Conservation (phyloP, 2,113 vertebrate genomes). For the Hystrix brachyura region DNA sequence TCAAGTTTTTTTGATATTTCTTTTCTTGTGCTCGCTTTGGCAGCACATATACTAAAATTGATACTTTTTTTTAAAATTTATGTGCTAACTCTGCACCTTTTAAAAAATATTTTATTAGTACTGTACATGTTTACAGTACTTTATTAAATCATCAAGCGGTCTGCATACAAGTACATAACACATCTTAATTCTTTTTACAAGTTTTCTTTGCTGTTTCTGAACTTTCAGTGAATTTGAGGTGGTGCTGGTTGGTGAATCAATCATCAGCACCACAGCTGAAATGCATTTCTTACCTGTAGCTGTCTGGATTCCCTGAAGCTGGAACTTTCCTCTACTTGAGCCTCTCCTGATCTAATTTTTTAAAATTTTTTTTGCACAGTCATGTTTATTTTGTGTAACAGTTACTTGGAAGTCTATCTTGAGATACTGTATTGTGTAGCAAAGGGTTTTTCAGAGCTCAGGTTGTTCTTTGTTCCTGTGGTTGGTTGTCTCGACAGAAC, state of each 20-base stretch:
- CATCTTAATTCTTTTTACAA: background rate
- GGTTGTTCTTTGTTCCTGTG: background rate
- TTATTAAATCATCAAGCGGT: background rate
- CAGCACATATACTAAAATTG: no score
- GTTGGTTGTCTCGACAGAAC: background rate
- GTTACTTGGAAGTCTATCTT: background rate
- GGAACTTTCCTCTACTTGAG: background rate
- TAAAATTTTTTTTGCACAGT: background rate
- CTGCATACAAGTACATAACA: background rate
- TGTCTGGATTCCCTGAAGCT: background rate
- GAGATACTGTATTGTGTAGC: background rate
- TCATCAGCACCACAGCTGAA: background rate
- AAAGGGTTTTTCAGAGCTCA: background rate
- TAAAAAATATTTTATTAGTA: background rate
- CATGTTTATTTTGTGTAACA: slow-evolving; percentile 12
- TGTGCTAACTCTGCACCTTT: background rate
- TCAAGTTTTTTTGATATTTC: background rate
- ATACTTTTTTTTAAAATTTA: background rate
- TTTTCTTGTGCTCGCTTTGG: background rate
- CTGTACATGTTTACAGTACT: background rate
- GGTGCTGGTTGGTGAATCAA: background rate
- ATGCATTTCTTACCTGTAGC: background rate
- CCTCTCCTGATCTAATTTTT: background rate
- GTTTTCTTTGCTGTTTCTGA: background rate
- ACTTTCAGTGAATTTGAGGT: background rate